These are phyloP conservation scores for Eretmochelys imbricata DNA, from an alignment of 2,113 vertebrate genomes.

Conservation along the genomic window DNA sequence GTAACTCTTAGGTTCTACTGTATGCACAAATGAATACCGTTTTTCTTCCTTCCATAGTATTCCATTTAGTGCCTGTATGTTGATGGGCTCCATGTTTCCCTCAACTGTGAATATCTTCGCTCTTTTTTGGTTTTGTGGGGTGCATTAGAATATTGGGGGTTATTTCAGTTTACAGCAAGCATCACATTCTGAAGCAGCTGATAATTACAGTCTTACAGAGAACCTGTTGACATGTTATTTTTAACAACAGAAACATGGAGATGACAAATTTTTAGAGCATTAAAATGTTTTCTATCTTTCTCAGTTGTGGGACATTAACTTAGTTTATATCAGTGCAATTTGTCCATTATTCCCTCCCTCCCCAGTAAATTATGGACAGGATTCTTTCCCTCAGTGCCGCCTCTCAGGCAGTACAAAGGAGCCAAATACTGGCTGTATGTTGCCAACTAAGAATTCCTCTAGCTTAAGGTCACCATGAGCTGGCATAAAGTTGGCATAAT, in stretches of 20 bases:
- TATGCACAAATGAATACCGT: fast-evolving
- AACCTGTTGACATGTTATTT: background rate
- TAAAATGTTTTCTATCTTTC: background rate
- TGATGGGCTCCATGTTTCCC: background rate
- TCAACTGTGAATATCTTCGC: background rate
- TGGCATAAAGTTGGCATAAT: background rate
- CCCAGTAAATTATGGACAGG: background rate
- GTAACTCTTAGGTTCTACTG: too few species aligned
- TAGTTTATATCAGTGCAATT: background rate
- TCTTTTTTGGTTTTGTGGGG: background rate
- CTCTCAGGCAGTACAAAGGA: background rate
- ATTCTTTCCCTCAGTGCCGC: background rate
- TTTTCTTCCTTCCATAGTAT: background rate
- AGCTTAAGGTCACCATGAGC: background rate
- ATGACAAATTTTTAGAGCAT: background rate
- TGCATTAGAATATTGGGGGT: background rate
- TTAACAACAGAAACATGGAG: background rate
- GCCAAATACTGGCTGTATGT: background rate
- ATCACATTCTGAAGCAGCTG: background rate
- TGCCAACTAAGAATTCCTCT: background rate
- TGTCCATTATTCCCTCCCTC: background rate
- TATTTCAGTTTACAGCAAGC: background rate
- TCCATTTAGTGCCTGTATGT: background rate
- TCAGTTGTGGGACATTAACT: background rate
- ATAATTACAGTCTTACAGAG: background rate